A percentile compares a stretch with the other conserved stretches of the same genome.
These are phyloP conservation scores for Xestia rhomboidea DNA, from an alignment of 2,888 invertebrate genomes.

Conservation along the genomic window DNA sequence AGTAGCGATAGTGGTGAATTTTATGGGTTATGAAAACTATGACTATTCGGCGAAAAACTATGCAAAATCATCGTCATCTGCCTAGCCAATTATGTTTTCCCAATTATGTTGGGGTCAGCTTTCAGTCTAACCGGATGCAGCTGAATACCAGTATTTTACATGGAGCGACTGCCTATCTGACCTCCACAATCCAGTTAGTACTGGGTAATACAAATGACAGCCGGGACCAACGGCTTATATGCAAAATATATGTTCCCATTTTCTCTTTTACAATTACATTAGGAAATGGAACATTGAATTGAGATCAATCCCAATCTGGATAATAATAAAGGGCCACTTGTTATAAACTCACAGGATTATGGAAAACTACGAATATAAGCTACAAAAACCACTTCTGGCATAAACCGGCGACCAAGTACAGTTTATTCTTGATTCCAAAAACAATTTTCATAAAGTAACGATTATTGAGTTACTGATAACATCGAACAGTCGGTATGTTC, in stretches of 20 bases:
- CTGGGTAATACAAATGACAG: too few species aligned
- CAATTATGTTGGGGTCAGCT: too few species aligned
- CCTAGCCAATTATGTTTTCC: too few species aligned
- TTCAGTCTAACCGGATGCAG: too few species aligned
- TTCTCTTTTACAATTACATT: neutral
- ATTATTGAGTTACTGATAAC: conserved; percentile 44
- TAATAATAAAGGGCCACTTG: neutral
- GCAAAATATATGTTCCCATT: too few species aligned
- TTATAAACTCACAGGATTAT: conserved; percentile 22
- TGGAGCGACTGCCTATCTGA: too few species aligned
- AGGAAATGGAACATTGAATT: neutral
- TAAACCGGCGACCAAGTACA: conserved; percentile 14
- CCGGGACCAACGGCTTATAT: too few species aligned
- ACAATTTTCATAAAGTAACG: conserved; percentile 40
- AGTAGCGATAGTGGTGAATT: conserved; percentile 37
- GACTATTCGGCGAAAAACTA: neutral
- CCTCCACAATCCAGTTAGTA: too few species aligned
- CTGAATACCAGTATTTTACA: too few species aligned
- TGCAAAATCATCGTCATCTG: neutral
- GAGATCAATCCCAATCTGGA: conserved; percentile 7
- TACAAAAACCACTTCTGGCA: conserved; percentile 41
- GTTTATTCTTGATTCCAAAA: conserved; percentile 31
- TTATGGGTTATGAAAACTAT: conserved; percentile 39
- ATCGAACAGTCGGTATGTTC: conserved; percentile 18
- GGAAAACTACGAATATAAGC: conserved; percentile 47